These are phyloP conservation scores for Kryphioiulus occultus DNA, from an alignment of 2,888 invertebrate genomes.

Conservation along the genomic window DNA sequence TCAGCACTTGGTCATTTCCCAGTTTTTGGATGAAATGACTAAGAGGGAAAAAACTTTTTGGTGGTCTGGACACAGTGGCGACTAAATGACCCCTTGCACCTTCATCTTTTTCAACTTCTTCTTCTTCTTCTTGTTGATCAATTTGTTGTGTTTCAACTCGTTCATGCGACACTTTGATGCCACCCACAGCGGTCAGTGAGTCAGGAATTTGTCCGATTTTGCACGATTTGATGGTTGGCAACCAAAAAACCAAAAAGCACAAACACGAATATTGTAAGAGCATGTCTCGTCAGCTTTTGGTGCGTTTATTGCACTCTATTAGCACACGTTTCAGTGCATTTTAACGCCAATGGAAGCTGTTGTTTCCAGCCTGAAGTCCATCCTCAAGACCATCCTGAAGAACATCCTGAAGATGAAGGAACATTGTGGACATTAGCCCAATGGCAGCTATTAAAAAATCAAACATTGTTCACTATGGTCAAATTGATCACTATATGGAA, in stretches of 20 bases:
- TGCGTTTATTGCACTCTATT: no score
- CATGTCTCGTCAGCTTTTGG: neutral
- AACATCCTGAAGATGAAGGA: no score
- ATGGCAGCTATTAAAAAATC: no score
- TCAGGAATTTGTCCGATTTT: neutral
- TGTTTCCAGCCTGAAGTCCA: no score
- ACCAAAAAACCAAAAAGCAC: neutral
- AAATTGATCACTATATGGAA: no score
- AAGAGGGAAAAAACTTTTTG: neutral
- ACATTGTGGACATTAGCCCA: no score
- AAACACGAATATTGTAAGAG: neutral
- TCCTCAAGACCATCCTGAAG: no score
- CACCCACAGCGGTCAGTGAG: neutral
- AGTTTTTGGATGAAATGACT: neutral
- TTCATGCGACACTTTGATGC: neutral
- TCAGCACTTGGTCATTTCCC: neutral
- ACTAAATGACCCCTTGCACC: neutral
- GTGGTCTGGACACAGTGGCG: neutral
- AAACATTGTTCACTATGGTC: no score
- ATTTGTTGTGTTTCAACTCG: neutral
- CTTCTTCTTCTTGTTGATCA: neutral
- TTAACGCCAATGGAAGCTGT: no score
- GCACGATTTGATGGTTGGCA: neutral
- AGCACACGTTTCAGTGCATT: no score
- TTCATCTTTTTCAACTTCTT: neutral